A percentile compares a stretch with the other conserved stretches of the same genome.
Evolutionary conservation across 1,140 invertebrate species (phyloP).

Genomic region (Camponotus floridanus): DNA sequence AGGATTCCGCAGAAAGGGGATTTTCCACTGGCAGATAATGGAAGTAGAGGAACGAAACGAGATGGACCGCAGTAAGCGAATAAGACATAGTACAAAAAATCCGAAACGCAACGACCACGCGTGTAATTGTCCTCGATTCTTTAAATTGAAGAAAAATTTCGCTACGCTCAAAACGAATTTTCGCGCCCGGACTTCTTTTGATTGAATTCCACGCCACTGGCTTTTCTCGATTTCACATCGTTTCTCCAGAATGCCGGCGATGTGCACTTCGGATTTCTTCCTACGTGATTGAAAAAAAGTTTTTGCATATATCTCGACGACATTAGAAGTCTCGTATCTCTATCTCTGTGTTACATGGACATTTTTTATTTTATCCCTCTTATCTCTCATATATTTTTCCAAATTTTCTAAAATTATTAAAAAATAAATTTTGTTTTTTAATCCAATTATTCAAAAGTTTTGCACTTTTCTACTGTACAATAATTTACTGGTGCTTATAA

Average conservation of each 20-base stretch:
- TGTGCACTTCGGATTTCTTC: background rate
- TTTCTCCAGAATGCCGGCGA: conserved; percentile 1
- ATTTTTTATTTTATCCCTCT: background rate
- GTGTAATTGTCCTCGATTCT: conserved; percentile 48
- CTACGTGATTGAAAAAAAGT: conserved; percentile 13
- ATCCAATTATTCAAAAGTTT: background rate
- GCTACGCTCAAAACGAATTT: conserved; percentile 42
- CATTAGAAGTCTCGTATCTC: background rate
- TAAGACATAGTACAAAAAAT: background rate
- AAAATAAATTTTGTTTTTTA: background rate
- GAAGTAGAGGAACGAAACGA: background rate
- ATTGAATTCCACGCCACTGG: conserved; percentile 42
- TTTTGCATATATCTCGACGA: background rate
- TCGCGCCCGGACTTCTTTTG: conserved; percentile 17
- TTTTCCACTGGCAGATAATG: conserved; percentile 40
- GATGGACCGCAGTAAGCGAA: background rate
- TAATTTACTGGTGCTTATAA: background rate
- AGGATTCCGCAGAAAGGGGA: conserved; percentile 13
- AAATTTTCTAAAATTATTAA: background rate
- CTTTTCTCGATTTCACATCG: conserved; percentile 34
- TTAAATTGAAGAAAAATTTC: conserved; percentile 40
- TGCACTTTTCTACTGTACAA: background rate
- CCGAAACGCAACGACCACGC: background rate
- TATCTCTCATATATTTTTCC: background rate
- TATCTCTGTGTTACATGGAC: background rate